Evolutionary conservation across 2,797 vertebrate genomes (phyloP).

Genomic region (Lithobates sylvaticus): DNA sequence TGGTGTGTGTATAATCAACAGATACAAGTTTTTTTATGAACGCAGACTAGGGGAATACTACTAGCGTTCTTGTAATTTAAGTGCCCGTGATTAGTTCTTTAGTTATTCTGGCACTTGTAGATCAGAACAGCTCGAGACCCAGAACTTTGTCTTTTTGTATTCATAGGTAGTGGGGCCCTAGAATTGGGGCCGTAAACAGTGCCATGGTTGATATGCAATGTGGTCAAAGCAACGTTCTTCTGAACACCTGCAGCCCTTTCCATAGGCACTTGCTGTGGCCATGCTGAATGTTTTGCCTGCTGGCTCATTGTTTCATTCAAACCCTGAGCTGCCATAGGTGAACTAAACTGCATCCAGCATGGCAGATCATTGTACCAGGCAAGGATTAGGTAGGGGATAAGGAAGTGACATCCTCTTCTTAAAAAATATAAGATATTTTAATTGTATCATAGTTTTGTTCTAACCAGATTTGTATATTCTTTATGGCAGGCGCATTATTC

Average conservation of each 20-base stretch:
- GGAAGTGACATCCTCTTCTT: neutral
- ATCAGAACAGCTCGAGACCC: neutral
- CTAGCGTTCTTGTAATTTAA: too few species aligned
- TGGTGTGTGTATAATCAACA: too few species aligned
- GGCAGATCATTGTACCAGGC: neutral
- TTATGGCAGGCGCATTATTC: slow-evolving; percentile 92
- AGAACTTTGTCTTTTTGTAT: neutral
- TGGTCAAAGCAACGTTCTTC: neutral
- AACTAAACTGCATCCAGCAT: neutral
- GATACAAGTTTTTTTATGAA: too few species aligned
- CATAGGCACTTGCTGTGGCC: neutral
- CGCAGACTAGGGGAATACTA: too few species aligned
- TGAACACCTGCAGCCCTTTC: neutral
- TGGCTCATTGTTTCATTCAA: too few species aligned
- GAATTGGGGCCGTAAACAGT: neutral
- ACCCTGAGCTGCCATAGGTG: too few species aligned
- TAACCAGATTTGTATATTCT: neutral
- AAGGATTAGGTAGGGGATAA: too few species aligned
- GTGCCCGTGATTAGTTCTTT: too few species aligned
- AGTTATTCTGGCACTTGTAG: too few species aligned
- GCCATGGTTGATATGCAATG: neutral
- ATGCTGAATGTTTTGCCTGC: neutral
- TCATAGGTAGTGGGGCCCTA: neutral
- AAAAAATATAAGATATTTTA: neutral
- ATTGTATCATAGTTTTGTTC: neutral